Base-by-base conservation (phyloP, 2,113 vertebrate species). In the Chionomys nivalis region DNA sequence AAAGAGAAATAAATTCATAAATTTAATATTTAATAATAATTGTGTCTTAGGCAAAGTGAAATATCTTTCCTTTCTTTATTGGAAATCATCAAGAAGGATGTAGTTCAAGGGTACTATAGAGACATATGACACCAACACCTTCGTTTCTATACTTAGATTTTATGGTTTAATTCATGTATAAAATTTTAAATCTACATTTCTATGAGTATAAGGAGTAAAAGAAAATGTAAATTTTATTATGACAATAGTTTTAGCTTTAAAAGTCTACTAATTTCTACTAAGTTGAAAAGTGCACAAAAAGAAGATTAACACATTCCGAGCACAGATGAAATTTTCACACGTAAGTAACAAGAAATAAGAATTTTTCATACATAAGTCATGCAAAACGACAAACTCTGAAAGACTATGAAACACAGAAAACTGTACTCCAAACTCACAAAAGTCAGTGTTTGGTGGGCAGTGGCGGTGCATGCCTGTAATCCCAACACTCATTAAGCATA, bases 41-140 rank as follows among this genome's bases (percentile, higher is more conserved):
- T 72, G 16, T 33, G 26, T 9, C 6, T 85, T 91, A 52, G 36
- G 39, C 28, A 75, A 78, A 72, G 66, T 36, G 31, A 90, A 89
- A 77, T 7, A 65, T 63, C 49, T 72, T 44, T 73, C 1, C 4
- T 90, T 5, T 91, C n/a, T 90, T 10, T 31, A 8, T 5, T 55
- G n/a, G 14, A 92, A 79, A 77, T 17, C 5, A 3, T 39, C 47
- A 81, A n/a, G 21, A 58, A 14, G 10, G 5, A 0, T 2, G 0
- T 16, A 9, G 17, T 33, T 2, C 6, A 14, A 44, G 33, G 4
- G 31, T 66, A 19, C 7, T 3, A 33, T 33, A 33, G 39, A 55
- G 6, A 33, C 12, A 79, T 13, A 13, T 3, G 10, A 21, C 0
- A n/a, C 13, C 0, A 2, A 17, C 2, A 5, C 3, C 13, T 21